Evolutionary conservation across 2,888 invertebrate genomes (phyloP), one percentile per base, ranked within the genome.

Genomic region (Fissipunctia ypsillon): DNA sequence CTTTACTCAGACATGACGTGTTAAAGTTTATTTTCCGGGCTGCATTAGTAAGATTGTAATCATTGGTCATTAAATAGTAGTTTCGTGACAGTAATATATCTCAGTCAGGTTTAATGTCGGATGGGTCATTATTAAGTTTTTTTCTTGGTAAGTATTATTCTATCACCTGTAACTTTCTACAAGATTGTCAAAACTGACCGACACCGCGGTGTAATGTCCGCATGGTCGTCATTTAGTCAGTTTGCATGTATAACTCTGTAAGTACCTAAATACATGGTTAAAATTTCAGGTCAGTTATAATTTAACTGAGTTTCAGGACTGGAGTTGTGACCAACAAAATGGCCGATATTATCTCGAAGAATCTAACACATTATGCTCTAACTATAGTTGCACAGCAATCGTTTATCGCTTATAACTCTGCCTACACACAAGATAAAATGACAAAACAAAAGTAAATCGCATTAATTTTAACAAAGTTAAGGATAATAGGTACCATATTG

Each of bases 1-100:
- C 0, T 54, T 57, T 25, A 66, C 61, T 75, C 12, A 59, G 43
- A 48, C 12, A 57, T 64, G 41, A 57, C 22, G 22, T 41, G n/a
- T 38, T 9, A 35, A 41, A 61, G 22, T 70, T n/a, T 66, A 59
- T 76, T 73, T 81, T 74, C n/a, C 25, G 10, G 38, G 12, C 59
- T 54, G 81, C n/a, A 73, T 31, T 52, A 4, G 14, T 59, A 74
- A 78, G 60, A 66, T 78, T 80, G 87, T 82, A 78, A 78, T 74
- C 57, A 76, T 60, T 43, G 77, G 80, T 79, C 79, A 86, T 85
- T 84, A 85, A 68, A 68, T 83, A 69, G 80, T 76, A 80, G 84
- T 84, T 79, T 76, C 88, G 88, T 90, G 89, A 88, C 88, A 88
- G 87, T 84, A 88, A 90, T 88, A 85, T 84, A 89, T 88, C 80